Base-by-base conservation (phyloP, 2,797 vertebrate species). In the Gymnodraco acuticeps region DNA sequence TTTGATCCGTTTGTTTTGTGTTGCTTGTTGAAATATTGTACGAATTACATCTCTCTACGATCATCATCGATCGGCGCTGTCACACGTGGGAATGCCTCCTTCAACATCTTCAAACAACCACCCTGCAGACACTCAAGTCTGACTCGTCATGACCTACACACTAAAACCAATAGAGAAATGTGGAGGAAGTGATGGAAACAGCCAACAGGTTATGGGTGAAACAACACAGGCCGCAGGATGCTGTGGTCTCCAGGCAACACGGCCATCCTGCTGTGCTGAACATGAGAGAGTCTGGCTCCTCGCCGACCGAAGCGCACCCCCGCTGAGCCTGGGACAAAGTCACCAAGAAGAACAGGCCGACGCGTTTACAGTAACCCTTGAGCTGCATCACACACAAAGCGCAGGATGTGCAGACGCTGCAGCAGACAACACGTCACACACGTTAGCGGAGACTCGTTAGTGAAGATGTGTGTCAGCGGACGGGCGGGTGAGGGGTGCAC, bases 241-340 rank as follows among this genome's bases (percentile, higher is more conserved):
- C 54, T 85, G 59, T 56, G 16, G 83, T 90, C 69, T 85, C 90
- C 74, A 72, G 82, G 86, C 69, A 89, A 87, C 74, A 50, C 10
- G 2, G 60, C 61, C 71, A 67, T 77, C 83, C 79, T 66, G 66
- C 65, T 16, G 70, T 64, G 56, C 41, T 31, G 4, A 64, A 72
- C 58, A 61, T 64, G 69, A 67, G 73, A 70, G 62, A 45, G 61
- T 38, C 58, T 48, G 3, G 3, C 51, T 70, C 73, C 27, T 5
- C 1, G 27, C 27, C 47, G 63, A 71, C 46, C 20, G 46, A 60
- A 78, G 70, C 16, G 13, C 54, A 16, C 42, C 47, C 74, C 45
- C 4, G 66, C 72, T 47, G 77, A 75, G 69, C 48, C 23, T 6
- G 27, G 55, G 43, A 84, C 76, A 78, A 81, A 70, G 79, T 82